phyloP scores from a whole-genome alignment of 2,113 vertebrate genomes.

The Ancistrus triradiatus region DNA sequence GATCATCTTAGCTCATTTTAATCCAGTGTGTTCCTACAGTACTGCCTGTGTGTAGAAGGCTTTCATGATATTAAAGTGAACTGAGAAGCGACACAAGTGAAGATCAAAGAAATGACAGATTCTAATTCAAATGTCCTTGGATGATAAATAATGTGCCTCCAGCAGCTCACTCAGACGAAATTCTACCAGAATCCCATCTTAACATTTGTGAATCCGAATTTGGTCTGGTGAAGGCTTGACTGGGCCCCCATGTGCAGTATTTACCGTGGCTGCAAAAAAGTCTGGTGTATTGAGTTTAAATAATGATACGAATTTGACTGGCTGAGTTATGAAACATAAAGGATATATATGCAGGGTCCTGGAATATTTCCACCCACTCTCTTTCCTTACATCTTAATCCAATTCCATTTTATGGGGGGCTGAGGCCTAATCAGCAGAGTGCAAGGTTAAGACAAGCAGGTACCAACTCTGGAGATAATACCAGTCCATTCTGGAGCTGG shows the following conservation, averaged over 20 bases:
- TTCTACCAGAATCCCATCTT: constrained; percentile 16
- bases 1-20: constrained; percentile 49
- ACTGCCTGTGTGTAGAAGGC: constrained; percentile 36
- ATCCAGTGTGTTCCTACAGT: constrained; percentile 42
- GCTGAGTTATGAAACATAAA: constrained; percentile 2
- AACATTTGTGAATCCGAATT: constrained; percentile 7
- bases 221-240: constrained; percentile 1
- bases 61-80: constrained; percentile 55
- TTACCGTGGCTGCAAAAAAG: constrained; percentile 27
- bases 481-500: no score
- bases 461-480: no score
- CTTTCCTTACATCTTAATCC: no score
- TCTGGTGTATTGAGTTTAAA: constrained; percentile 3
- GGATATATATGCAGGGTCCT: constrained; percentile 14
- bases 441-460: no score
- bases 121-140: constrained; percentile 26
- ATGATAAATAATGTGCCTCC: constrained; percentile 21
- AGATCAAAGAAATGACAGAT: constrained; percentile 42
- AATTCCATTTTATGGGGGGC: no score
- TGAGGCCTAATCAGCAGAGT: no score
- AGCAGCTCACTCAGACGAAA: constrained; percentile 10
- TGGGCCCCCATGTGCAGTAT: constrained; percentile 6
- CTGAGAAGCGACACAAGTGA: constrained; percentile 49
- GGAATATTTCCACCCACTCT: constrained; percentile 24
- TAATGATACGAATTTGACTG: constrained; percentile 7